Evolutionary conservation across 2,113 vertebrate genomes (phyloP).

Genomic region (Ciconia maguari): DNA sequence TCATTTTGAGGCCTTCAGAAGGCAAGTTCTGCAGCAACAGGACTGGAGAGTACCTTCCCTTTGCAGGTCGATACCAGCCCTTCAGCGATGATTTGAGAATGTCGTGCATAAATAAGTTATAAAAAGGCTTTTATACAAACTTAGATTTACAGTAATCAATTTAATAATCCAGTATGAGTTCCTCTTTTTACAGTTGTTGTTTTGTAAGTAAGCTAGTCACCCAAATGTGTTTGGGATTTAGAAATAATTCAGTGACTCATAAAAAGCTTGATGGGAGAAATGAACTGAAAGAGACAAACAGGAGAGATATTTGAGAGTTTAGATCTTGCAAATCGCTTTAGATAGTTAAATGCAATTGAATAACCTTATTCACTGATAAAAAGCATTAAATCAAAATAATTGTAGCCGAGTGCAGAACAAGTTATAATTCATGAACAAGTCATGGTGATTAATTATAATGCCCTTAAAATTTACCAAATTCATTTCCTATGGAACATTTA

Average conservation of each 20-base stretch:
- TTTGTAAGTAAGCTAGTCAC: background rate
- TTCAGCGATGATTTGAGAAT: background rate
- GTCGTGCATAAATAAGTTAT: background rate
- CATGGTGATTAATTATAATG: background rate
- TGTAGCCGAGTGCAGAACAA: background rate
- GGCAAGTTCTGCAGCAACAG: background rate
- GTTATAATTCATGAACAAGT: constrained; percentile 1
- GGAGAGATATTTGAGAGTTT: background rate
- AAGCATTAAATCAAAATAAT: background rate
- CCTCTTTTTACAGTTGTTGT: background rate
- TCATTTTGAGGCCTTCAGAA: background rate
- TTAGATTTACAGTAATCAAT: background rate
- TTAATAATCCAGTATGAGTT: background rate
- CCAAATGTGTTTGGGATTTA: background rate
- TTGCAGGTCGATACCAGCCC: background rate
- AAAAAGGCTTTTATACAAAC: background rate
- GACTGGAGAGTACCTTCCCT: background rate
- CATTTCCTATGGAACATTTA: background rate
- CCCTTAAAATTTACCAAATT: background rate
- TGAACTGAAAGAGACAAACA: background rate
- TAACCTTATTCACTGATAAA: background rate
- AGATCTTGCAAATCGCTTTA: background rate
- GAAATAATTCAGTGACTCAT: background rate
- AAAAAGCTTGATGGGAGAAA: background rate
- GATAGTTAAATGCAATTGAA: background rate